Base-by-base conservation (phyloP, 2,888 invertebrate species). In the Cyaniris semiargus region DNA sequence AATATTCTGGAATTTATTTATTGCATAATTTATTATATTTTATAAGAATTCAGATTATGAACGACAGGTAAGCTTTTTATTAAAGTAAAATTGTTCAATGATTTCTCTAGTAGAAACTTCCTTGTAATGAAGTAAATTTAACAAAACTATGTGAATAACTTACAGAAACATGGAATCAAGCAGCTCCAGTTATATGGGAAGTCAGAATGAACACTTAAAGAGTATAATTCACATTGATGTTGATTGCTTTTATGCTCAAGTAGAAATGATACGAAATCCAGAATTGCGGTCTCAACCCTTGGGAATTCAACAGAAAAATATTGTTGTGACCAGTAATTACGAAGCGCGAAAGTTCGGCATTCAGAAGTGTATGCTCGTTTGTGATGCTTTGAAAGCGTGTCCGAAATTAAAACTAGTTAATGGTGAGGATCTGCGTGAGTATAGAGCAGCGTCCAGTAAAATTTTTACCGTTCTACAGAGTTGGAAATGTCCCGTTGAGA, bases 161-260 rank as follows among this genome's bases (percentile, higher is more conserved):
- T 87, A 81, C 91, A 94, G 93, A 88, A 91, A 85, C 87, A 94
- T 94, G 93, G 93, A 93, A 87, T 87, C 93, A 81, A 89, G 90
- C 87, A 88, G 91, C 87, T 90, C 92, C 83, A 85, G 89, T 83
- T 89, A 85, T 85, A 86, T 87, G 81, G 89, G 90, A 81, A 84
- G 84, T 82, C 88, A 87, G 80, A 87, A 84, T 80, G 91, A 90
- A 80, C 97, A 97, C 89, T 92, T 95, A 77, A 95, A 95, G 84
- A 95, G 95, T 80, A 96, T 97, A 82, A 95, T 97, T 84, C 97
- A 97, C 87, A 93, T 97, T 83, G 97, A 97, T 87, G 94, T 97
- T 86, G 97, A 97, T 88, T 97, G 96, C 88, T 97, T 97, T 90
- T 97, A 97, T 90, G 97, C 97, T 79, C 97, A 97, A 95, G 97